Evolutionary conservation across 1,140 invertebrate species (phyloP), one percentile per base, ranked within the genome.

Genomic region (Thaumatotibia leucotreta): DNA sequence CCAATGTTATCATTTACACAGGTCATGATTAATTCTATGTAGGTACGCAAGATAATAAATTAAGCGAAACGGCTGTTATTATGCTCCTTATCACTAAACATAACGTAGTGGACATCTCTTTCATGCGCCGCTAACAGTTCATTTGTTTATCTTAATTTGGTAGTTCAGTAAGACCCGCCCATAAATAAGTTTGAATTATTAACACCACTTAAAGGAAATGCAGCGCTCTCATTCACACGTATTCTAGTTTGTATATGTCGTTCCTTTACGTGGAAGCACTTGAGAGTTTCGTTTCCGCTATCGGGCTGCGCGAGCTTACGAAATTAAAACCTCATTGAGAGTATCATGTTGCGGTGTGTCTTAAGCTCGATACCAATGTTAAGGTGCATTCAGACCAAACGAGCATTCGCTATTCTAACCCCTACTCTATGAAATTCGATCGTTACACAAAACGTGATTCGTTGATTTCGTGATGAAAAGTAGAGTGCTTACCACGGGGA

Each of bases 261-360:
- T 29, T 64, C 45, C 35, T 39, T 64, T 22, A 33, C 23, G 31
- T 11, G 14, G 39, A 64, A 62, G 20, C 61, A 67, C 65, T 67
- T 29, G 58, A 67, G 54, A 61, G 58, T 8, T 27, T 22, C 65
- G 65, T 17, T 67, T 67, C 65, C 65, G 65, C 61, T 66, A 29
- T 58, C 61, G 61, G 31, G 23, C 35, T 35, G 27, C 35, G 11
- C 6, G 14, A 33, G 58, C 58, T 67, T 67, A 67, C 39, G 58
- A 58, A 58, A 58, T 64, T 64, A 39, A 68, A 63, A 50, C 61
- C 66, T 64, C 63, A 61, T 61, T 64, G 35, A 10, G 23, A 4
- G 32, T 49, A 68, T 64, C 50, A 45, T 9, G 35, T 68, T 61
- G 49, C 50, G 9, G 50, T 32, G 8, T 27, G 4, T 2, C 27